Evolutionary conservation across 2,113 vertebrate species (phyloP), one percentile per base, ranked within the genome.

Genomic region (Nothocercus julius): DNA sequence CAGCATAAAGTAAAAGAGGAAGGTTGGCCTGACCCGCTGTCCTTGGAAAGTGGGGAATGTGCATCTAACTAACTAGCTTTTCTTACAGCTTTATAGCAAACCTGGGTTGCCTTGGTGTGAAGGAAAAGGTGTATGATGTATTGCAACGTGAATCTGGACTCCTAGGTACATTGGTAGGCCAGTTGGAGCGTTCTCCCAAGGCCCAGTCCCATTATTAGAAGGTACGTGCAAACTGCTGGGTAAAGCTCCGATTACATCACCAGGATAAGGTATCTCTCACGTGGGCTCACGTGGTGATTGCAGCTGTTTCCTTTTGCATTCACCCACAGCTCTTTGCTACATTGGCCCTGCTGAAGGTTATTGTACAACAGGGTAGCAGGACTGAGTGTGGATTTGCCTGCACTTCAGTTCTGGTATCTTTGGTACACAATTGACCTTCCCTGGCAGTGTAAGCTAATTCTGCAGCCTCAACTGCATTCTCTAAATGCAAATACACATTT

Each of bases 81-180:
- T 54, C 53, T 54, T 28, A 8, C 27, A 28, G 25, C 27, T 28
- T 28, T 54, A 28, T 28, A 54, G 53, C 53, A 54, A 28, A 54
- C 13, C 53, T 8, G 25, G 53, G 9, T 56, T 56, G 8, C 53
- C 54, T 9, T 18, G 16, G 27, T 32, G 11, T 32, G 30, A 58
- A 32, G 16, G 28, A 32, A 91, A 89, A 88, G 76, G 63, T 67
- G n/a, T 75, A 70, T 93, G 90, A 95, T 79, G 44, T 91, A 96
- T 92, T 88, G 84, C 87, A 89, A 72, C 91, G 38, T 66, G 93
- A 94, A 87, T 42, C 92, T 66, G 91, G 82, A 93, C 91, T 95
- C 93, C 38, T 92, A 91, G 93, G 95, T 94, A 85, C 34, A 81
- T 93, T 90, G 75, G 80, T 93, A 83, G 51, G 30, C 51, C 89